These are phyloP conservation scores for Hephaestus fuliginosus DNA, from an alignment of 2,797 vertebrate species.

Conservation along the genomic window DNA sequence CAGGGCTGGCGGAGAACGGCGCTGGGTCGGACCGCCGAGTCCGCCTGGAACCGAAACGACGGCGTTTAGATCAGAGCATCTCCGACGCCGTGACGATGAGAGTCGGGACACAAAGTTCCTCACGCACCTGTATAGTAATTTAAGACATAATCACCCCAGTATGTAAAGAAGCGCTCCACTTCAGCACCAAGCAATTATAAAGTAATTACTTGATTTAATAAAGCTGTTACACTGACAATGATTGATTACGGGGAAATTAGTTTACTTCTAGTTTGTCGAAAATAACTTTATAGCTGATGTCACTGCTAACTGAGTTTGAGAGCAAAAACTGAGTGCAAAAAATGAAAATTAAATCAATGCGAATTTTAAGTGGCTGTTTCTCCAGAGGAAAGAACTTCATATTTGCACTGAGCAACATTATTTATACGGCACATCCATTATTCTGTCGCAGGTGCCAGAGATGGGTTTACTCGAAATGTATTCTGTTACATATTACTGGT, in stretches of 20 bases:
- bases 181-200: conserved; percentile 67
- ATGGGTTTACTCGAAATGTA: conserved; percentile 18
- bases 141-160: conserved; percentile 51
- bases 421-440: conserved; percentile 7
- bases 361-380: conserved; percentile 11
- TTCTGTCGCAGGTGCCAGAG: neutral
- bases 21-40: conserved; percentile 14
- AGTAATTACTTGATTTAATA: conserved; percentile 70
- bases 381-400: conserved; percentile 19
- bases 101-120: conserved; percentile 19
- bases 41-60: conserved; percentile 25
- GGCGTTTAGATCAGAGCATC: conserved; percentile 14
- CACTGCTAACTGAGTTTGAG: neutral
- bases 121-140: conserved; percentile 53
- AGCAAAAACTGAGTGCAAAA: neutral
- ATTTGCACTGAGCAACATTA: neutral
- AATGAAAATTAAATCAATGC: conserved; percentile 6
- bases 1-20: conserved; percentile 16
- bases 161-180: conserved; percentile 56
- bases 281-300: conserved; percentile 41
- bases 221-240: conserved; percentile 60
- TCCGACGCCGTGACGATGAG: neutral
- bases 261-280: conserved; percentile 52
- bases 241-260: conserved; percentile 60
- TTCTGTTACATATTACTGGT: conserved; percentile 6